phyloP scores from a whole-genome alignment of 2,797 vertebrate genomes.

The Channallabes apus region DNA sequence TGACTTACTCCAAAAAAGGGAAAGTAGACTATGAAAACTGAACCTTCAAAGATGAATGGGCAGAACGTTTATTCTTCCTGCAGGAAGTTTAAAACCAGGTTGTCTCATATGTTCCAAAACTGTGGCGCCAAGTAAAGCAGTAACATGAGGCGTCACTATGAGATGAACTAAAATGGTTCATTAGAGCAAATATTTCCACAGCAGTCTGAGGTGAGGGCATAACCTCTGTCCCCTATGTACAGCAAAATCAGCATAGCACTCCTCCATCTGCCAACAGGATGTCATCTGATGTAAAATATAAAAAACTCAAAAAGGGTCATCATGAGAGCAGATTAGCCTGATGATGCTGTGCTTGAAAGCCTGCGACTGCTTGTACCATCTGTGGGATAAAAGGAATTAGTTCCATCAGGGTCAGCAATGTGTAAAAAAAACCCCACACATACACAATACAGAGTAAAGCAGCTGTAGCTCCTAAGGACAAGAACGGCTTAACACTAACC shows the following conservation, averaged over 20 bases:
- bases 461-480: not conserved
- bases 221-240: not conserved
- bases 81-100: no score
- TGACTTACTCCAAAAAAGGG: no score
- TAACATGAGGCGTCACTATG: no score
- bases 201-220: not conserved
- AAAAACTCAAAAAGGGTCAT: not conserved
- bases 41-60: no score
- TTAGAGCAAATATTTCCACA: no score
- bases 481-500: constrained; percentile 2
- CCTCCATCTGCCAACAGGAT: not conserved
- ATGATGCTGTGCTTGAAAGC: not conserved
- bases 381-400: not conserved
- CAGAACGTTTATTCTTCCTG: no score
- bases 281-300: not conserved
- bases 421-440: not conserved
- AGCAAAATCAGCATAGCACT: not conserved
- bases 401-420: not conserved
- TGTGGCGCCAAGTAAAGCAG: no score
- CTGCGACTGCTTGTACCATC: not conserved
- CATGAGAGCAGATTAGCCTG: not conserved
- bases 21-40: no score
- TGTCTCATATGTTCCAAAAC: no score
- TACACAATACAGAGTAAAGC: not conserved
- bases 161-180: no score